phyloP scores from a whole-genome alignment of 1,140 invertebrate genomes.

The Ladona fulva region DNA sequence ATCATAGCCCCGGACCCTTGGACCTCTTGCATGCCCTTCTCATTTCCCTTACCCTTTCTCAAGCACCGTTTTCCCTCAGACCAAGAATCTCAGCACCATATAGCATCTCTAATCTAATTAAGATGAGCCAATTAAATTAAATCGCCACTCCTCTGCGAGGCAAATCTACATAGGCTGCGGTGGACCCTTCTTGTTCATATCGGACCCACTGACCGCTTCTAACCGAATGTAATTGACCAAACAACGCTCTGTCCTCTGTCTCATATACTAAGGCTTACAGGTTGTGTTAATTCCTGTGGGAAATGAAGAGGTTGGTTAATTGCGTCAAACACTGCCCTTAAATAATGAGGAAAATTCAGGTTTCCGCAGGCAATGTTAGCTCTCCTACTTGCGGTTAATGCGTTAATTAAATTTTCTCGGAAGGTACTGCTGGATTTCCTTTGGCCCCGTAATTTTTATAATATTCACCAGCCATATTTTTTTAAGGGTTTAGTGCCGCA shows the following conservation, averaged over 20 bases:
- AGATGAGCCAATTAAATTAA: slow-evolving; percentile 10
- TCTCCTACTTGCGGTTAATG: no score
- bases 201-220: neutral
- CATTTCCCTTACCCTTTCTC: neutral
- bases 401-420: no score
- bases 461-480: no score
- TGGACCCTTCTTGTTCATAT: neutral
- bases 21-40: neutral
- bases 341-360: no score
- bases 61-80: neutral
- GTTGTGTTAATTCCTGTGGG: no score
- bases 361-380: no score
- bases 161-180: neutral
- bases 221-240: neutral
- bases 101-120: neutral
- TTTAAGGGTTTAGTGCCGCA: no score
- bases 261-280: no score
- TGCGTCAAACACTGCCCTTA: no score
- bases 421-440: no score
- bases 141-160: neutral
- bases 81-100: neutral
- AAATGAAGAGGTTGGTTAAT: no score
- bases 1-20: neutral
- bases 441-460: no score
- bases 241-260: neutral